Conservation (phyloP, 1,140 invertebrate species). For the Drosophila auraria region DNA sequence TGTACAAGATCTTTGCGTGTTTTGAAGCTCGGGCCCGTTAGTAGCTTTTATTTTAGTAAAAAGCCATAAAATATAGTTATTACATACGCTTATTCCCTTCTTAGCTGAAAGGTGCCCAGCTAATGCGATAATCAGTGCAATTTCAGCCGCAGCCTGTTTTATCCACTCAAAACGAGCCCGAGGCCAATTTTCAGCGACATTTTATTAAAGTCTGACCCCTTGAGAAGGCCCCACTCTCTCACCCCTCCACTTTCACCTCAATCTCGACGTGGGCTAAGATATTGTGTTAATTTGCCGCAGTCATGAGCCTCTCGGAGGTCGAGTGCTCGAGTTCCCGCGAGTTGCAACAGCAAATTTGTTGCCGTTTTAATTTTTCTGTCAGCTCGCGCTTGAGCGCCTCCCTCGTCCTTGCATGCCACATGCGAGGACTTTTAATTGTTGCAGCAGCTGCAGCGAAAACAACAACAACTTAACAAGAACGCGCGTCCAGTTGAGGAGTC, state of each 20-base stretch:
- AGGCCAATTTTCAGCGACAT: constrained; percentile 60
- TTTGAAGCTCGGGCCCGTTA: no score
- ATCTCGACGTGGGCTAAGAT: constrained; percentile 53
- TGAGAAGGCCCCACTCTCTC: constrained; percentile 11
- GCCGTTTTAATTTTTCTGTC: constrained; percentile 77
- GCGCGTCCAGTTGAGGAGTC: constrained; percentile 65
- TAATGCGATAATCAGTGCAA: constrained; percentile 64
- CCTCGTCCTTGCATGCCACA: constrained; percentile 47
- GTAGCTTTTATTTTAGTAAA: no score
- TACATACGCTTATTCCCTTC: no score
- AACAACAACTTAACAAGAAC: constrained; percentile 60
- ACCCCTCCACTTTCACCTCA: constrained; percentile 1
- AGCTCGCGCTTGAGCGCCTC: constrained; percentile 70
- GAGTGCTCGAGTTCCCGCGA: constrained; percentile 1
- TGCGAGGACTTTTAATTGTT: constrained; percentile 77
- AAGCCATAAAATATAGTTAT: no score
- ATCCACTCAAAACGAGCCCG: not conserved
- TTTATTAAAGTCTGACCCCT: constrained; percentile 60
- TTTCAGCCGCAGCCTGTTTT: constrained; percentile 42
- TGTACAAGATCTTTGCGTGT: no score
- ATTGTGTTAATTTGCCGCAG: constrained; percentile 79
- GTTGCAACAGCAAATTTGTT: constrained; percentile 74
- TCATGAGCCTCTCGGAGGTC: constrained; percentile 61
- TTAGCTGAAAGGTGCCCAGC: constrained; percentile 30
- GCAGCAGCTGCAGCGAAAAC: constrained; percentile 36